A percentile compares a stretch with the other conserved stretches of the same genome.
Conservation (phyloP, 2,888 invertebrate species). For the Amblyteles armatorius region DNA sequence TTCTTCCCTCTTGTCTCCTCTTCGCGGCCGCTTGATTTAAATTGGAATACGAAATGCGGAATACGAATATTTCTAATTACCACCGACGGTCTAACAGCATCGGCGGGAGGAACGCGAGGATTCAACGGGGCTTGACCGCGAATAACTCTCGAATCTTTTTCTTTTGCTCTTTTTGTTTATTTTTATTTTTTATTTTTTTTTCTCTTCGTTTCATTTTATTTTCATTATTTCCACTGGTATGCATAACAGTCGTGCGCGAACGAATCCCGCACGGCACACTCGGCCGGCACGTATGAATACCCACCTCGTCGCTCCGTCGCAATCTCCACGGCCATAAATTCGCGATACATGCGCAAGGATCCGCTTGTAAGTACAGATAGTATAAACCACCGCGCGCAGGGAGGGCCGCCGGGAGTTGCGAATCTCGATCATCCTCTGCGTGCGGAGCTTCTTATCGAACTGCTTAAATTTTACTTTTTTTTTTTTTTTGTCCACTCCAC, state of each 20-base stretch:
- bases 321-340: conserved; percentile 54
- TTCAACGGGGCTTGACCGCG: conserved; percentile 4
- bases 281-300: conserved; percentile 21
- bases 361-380: conserved; percentile 43
- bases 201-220: neutral
- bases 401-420: neutral
- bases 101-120: conserved; percentile 55
- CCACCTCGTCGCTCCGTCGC: conserved; percentile 28
- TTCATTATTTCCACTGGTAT: conserved; percentile 23
- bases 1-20: conserved; percentile 53
- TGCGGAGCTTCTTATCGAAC: conserved; percentile 17
- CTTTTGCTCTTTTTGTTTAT: conserved; percentile 13
- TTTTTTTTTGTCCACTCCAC: neutral
- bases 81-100: conserved; percentile 67
- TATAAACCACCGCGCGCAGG: conserved; percentile 36
- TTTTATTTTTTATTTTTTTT: conserved; percentile 19
- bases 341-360: conserved; percentile 40
- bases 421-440: conserved; percentile 28
- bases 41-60: conserved; percentile 78
- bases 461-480: neutral
- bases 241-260: conserved; percentile 43
- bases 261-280: conserved; percentile 22
- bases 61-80: conserved; percentile 78
- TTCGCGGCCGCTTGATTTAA: conserved; percentile 77
- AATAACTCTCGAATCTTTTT: conserved; percentile 53